Conservation (phyloP, 2,888 invertebrate genomes). For the Ichneumoninae sp. region DNA sequence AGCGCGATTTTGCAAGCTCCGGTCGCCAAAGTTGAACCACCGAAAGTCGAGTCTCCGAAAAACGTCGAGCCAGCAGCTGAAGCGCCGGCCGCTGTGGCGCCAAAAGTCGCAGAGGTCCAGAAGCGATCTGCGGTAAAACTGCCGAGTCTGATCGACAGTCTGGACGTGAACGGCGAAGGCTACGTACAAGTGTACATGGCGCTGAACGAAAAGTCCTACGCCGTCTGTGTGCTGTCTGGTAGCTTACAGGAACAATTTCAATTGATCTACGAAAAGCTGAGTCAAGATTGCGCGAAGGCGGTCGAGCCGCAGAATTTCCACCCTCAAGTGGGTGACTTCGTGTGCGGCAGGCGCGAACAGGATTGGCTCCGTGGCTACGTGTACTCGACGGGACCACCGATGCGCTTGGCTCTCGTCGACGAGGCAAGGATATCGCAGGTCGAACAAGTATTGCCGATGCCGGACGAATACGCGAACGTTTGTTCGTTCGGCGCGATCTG, state of each 20-base stretch:
- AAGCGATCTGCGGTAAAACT: constrained; percentile 33
- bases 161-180: constrained; percentile 51
- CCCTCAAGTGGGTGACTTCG: constrained; percentile 73
- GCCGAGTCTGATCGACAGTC: constrained; percentile 46
- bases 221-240: constrained; percentile 65
- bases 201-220: constrained; percentile 66
- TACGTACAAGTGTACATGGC: constrained; percentile 64
- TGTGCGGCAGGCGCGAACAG: constrained; percentile 72
- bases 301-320: constrained; percentile 58
- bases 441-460: constrained; percentile 68
- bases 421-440: constrained; percentile 71
- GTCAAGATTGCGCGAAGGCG: constrained; percentile 50
- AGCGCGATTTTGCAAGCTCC: not conserved
- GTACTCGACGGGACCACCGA: constrained; percentile 62
- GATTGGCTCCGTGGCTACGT: constrained; percentile 79
- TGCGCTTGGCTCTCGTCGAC: constrained; percentile 75
- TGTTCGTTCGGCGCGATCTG: constrained; percentile 68
- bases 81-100: not conserved
- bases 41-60: no score
- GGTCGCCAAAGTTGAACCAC: not conserved
- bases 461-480: constrained; percentile 67
- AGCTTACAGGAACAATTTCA: constrained; percentile 32
- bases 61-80: no score
- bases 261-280: constrained; percentile 64
- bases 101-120: not conserved